Conservation (phyloP, 2,888 invertebrate genomes). For the Marasmarcha lunaedactyla region DNA sequence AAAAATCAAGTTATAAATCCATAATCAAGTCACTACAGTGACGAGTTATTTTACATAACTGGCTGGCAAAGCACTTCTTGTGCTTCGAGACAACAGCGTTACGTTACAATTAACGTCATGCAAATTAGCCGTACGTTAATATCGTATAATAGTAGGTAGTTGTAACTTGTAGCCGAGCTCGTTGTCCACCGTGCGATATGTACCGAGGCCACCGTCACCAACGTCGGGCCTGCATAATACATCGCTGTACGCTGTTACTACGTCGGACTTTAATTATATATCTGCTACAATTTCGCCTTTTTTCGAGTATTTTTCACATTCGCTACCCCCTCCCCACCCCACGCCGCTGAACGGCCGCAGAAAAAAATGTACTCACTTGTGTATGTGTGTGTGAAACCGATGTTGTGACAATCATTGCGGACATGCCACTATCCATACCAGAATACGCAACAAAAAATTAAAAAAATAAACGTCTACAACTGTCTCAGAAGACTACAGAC, state of each 20-base stretch:
- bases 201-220: conserved; percentile 38
- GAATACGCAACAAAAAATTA: background rate
- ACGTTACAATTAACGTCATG: no score
- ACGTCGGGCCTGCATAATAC: conserved; percentile 61
- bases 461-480: no score
- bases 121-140: no score
- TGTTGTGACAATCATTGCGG: conserved; percentile 20
- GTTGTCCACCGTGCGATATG: conserved; percentile 21
- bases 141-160: no score
- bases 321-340: conserved; percentile 47
- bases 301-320: conserved; percentile 72
- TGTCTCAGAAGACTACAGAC: background rate
- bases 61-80: no score
- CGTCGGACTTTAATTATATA: conserved; percentile 68
- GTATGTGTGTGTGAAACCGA: conserved; percentile 30
- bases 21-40: no score
- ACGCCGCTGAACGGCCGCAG: conserved; percentile 51
- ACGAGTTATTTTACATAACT: no score
- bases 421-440: background rate
- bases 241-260: conserved; percentile 56
- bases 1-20: no score
- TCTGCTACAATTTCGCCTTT: conserved; percentile 71
- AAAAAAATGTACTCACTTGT: conserved; percentile 46
- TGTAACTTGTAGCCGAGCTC: background rate
- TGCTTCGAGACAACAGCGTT: no score